Evolutionary conservation across 2,888 invertebrate genomes (phyloP), one percentile per base, ranked within the genome.

Genomic region (Trissonchulus sp.): DNA sequence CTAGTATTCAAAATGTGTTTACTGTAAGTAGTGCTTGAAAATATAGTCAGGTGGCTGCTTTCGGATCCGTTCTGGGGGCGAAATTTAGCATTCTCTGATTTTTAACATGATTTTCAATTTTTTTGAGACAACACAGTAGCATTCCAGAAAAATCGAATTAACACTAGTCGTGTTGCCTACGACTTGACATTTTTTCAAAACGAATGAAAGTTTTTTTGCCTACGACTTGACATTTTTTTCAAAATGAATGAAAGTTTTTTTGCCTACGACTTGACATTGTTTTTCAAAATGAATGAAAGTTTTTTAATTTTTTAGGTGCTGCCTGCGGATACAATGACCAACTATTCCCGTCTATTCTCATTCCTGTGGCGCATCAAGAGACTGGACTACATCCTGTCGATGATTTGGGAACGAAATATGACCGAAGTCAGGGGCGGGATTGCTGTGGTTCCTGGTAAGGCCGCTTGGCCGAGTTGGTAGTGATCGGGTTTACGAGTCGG

Each of bases 321-420:
- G 48, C 23, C 48, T 23, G 8, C 8, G 48, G 48, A 48, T 15
- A 48, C 48, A 8, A 48, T 48, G 48, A 15, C 48, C 48, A 8
- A 48, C 8, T 94, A 94, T 86, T 89, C 92, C 79, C 89, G 91
- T 78, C 89, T 94, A 37, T 94, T 94, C 87, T 91, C 92, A 82
- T 91, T 93, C 79, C 88, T 94, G 79, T 94, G 94, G 93, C 89
- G 92, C 80, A 91, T 92, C 73, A 94, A 94, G 84, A 88, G 94
- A 79, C 93, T 93, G 89, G 93, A 94, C 86, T 91, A 91, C 84
- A 90, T 91, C 63, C 87, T 94, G 79, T 91, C 92, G 69, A 89
- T 90, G 74, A 90, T 93, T 82, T 92, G 93, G 90, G 91, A 92
- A 82, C 90, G 90, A 78, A 92, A 93, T 85, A 90, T 90, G 77